Evolutionary conservation across 92 coral and sea anemone species (phyloP).

Genomic region (Ricordea florida): DNA sequence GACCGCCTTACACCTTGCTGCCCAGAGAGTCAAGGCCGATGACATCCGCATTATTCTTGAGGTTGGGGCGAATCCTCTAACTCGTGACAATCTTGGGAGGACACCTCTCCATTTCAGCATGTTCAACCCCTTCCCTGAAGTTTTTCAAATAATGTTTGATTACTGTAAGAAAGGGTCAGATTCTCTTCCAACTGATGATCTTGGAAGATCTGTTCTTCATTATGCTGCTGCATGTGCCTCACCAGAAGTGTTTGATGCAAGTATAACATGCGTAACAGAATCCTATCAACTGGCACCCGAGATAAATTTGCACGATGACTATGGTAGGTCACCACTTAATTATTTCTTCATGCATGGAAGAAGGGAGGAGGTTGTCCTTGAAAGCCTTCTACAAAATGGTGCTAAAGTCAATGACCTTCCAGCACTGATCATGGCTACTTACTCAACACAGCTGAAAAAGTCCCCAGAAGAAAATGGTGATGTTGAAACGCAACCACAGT

Average conservation of each 20-base stretch:
- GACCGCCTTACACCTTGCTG: slow-evolving; percentile 41
- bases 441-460: slow-evolving; percentile 14
- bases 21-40: not conserved
- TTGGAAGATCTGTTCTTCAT: slow-evolving; percentile 37
- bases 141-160: slow-evolving; percentile 8
- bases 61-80: slow-evolving; percentile 19
- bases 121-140: slow-evolving; percentile 14
- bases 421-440: slow-evolving; percentile 4
- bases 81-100: slow-evolving; percentile 32
- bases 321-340: slow-evolving; percentile 30
- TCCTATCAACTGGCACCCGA: slow-evolving; percentile 12
- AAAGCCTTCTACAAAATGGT: slow-evolving; percentile 31
- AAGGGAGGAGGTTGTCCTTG: slow-evolving; percentile 17
- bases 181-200: slow-evolving; percentile 3
- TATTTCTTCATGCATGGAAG: slow-evolving; percentile 27
- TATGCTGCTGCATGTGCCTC: slow-evolving; percentile 23
- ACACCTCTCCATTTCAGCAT: slow-evolving; percentile 41
- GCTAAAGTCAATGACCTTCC: slow-evolving; percentile 13
- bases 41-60: slow-evolving; percentile 15
- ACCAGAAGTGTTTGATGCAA: slow-evolving; percentile 8
- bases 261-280: not conserved
- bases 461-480: slow-evolving; percentile 4
- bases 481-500: slow-evolving; percentile 17
- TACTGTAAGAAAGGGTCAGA: slow-evolving; percentile 18
- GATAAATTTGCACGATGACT: slow-evolving; percentile 19